Evolutionary conservation across 64 coral and sea anemone species (phyloP), one percentile per base, ranked within the genome.

Genomic region (Anthopleura sola): DNA sequence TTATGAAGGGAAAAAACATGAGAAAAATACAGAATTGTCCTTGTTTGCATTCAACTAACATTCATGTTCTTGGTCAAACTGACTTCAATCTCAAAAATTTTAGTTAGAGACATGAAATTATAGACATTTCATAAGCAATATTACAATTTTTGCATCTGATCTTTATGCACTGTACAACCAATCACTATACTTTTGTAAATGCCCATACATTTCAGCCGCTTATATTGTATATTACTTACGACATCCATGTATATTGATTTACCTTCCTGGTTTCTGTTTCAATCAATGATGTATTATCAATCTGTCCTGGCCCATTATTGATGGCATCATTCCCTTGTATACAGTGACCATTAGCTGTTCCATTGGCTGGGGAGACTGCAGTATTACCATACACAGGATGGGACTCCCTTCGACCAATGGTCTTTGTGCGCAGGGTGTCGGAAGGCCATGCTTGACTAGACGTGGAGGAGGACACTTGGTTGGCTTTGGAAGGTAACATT

Each of bases 181-280:
- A 44, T 8, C 9, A 44, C 9, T 1, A 44, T 44, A 44, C 9
- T 44, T 44, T 44, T 56, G 54, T 18, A 1, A 56, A 56, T 56
- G n/a, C n/a, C n/a, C n/a, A n/a, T n/a, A n/a, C n/a, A n/a, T 57
- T 17, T 20, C 21, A 58, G 0, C 15, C 3, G 5, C 55, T 18
- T 2, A 56, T 18, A 24, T 58, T 58, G 14, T 14, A 58, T 1
- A 48, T 48, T 48, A 48, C 46, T 48, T 68, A 68, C 62, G 5
- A 68, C 4, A 68, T 21, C 15, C 19, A 68, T n/a, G 6, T 29
- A 3, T 29, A 24, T 21, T 29, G 68, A n/a, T 6, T 33, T 54
- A 98, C 96, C 96, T 98, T 98, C 75, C 96, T 88, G 36, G 86
- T 81, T 26, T 98, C 96, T 87, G 82, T 64, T 64, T 98, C 96